Conservation (phyloP, 2,888 invertebrate species). For the Myopa tessellatipennis region DNA sequence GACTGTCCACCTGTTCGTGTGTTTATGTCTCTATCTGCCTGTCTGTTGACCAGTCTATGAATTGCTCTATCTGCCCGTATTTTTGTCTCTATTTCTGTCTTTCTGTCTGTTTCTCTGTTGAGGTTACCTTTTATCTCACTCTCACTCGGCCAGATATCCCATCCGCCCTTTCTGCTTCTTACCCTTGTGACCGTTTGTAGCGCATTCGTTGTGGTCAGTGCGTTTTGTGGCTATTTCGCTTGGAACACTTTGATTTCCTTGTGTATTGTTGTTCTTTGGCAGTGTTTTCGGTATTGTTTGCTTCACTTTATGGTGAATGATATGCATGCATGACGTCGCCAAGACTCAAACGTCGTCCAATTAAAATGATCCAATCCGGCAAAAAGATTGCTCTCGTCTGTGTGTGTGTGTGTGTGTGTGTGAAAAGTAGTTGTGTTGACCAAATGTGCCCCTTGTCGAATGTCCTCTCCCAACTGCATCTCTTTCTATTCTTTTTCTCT, state of each 20-base stretch:
- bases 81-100: background rate
- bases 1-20: background rate
- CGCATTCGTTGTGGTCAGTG: conserved; percentile 29
- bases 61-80: background rate
- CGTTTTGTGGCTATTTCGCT: conserved; percentile 24
- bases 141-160: background rate
- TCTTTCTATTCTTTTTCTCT: too few species aligned
- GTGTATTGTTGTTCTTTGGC: background rate
- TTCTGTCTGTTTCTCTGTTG: background rate
- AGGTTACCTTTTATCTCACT: background rate
- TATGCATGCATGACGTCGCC: conserved; percentile 10
- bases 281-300: background rate
- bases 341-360: conserved; percentile 19
- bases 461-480: too few species aligned
- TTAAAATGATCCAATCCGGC: conserved; percentile 12
- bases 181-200: background rate
- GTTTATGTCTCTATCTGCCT: background rate
- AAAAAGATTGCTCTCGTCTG: conserved; percentile 6
- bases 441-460: too few species aligned
- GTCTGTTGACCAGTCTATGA: background rate
- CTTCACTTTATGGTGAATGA: conserved; percentile 8
- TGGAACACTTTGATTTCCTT: conserved; percentile 27
- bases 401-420: background rate
- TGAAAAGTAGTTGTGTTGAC: too few species aligned
- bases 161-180: background rate